Evolutionary conservation across 2,797 vertebrate genomes (phyloP).

Genomic region (Pygocentrus nattereri): DNA sequence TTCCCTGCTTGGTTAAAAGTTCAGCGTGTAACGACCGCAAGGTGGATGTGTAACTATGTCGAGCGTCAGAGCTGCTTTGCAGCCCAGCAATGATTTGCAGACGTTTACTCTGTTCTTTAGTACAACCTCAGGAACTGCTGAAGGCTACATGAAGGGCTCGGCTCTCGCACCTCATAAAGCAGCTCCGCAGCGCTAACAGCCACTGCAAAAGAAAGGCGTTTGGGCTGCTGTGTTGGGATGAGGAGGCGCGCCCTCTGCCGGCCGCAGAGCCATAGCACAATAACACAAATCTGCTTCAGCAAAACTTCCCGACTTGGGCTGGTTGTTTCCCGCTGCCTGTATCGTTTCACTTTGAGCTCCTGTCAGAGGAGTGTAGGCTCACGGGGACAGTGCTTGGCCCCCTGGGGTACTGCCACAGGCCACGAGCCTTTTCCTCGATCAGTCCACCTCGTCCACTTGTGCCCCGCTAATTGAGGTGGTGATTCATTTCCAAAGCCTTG

Average conservation of each 20-base stretch:
- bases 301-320: background rate
- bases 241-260: background rate
- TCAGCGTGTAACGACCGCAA: slow-evolving; percentile 12
- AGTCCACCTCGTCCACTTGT: slow-evolving; percentile 47
- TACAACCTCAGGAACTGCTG: background rate
- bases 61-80: background rate
- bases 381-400: slow-evolving; percentile 48
- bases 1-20: background rate
- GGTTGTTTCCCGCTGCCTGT: slow-evolving; percentile 11
- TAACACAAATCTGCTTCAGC: background rate
- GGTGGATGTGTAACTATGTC: background rate
- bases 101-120: background rate
- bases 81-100: background rate
- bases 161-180: background rate
- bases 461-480: slow-evolving; percentile 58
- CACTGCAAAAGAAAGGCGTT: background rate
- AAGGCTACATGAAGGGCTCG: slow-evolving; percentile 1
- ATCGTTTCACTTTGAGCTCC: background rate
- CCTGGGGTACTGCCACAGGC: slow-evolving; percentile 57
- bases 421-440: slow-evolving; percentile 45
- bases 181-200: background rate
- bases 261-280: background rate
- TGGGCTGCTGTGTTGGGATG: background rate
- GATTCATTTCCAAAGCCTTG: slow-evolving; percentile 70
- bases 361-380: slow-evolving; percentile 42